Conservation (phyloP, 2,888 invertebrate genomes). For the Tetragnatha montana region DNA sequence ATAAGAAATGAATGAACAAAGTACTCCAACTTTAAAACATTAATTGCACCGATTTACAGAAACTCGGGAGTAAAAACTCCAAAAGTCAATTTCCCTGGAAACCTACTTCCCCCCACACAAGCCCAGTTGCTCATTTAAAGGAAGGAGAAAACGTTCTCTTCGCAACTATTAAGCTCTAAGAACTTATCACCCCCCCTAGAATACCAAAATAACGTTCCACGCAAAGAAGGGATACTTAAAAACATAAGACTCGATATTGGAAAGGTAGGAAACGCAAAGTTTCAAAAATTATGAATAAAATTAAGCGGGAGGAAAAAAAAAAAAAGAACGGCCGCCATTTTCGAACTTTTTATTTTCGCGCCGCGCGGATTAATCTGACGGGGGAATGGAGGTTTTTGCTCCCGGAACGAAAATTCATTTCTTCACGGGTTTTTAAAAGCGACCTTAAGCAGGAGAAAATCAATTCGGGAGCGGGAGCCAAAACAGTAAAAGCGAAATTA, state of each 20-base stretch:
- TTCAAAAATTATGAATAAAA: slow-evolving; percentile 49
- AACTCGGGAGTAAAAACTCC: background rate
- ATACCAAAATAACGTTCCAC: background rate
- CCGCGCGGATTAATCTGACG: slow-evolving; percentile 9
- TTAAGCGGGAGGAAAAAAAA: slow-evolving; percentile 31
- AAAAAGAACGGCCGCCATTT: slow-evolving; percentile 11
- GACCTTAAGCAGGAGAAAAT: slow-evolving; percentile 6
- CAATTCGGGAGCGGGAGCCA: background rate
- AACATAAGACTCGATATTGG: slow-evolving; percentile 16
- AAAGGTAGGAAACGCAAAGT: slow-evolving; percentile 3
- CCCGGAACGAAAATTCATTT: background rate
- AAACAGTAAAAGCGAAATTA: slow-evolving; percentile 49
- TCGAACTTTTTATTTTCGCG: slow-evolving; percentile 9
- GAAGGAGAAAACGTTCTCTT: background rate
- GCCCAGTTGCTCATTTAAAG: background rate
- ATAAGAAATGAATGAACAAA: no score
- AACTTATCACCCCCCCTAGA: background rate
- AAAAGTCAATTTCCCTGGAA: background rate
- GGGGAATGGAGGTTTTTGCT: slow-evolving; percentile 6
- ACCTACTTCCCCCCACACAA: background rate
- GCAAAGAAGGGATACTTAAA: background rate
- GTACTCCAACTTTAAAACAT: background rate
- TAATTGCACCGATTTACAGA: background rate
- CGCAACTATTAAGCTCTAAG: background rate
- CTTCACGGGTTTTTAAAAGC: slow-evolving; percentile 25